A percentile compares a stretch with the other conserved stretches of the same genome.
These are phyloP conservation scores for Leptinotarsa haldemani DNA, from an alignment of 2,888 invertebrate species.

Conservation along the genomic window DNA sequence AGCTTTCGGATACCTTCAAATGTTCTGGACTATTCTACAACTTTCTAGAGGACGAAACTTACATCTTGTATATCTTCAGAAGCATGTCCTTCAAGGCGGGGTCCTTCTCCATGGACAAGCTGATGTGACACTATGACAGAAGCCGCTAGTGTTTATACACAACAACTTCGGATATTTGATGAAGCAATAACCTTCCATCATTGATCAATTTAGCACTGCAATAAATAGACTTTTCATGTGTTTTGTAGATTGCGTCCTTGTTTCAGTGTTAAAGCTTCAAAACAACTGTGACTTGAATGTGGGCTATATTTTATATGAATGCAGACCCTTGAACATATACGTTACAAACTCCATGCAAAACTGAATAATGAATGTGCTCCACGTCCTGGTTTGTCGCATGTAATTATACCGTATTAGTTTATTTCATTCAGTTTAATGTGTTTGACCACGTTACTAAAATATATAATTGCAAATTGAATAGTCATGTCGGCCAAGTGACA, in stretches of 20 bases:
- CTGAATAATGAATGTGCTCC: slow-evolving; percentile 9
- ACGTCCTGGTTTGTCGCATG: slow-evolving; percentile 15
- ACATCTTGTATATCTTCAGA: too few relatives aligned
- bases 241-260: neutral
- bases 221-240: neutral
- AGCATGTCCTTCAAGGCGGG: too few relatives aligned
- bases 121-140: too few relatives aligned
- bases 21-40: too few relatives aligned
- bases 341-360: slow-evolving; percentile 10
- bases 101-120: too few relatives aligned
- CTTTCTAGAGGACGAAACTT: too few relatives aligned
- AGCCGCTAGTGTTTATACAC: too few relatives aligned
- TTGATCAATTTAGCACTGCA: neutral
- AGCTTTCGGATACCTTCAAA: too few relatives aligned
- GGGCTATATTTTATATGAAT: slow-evolving; percentile 3
- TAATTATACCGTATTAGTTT: slow-evolving; percentile 19
- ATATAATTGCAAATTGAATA: slow-evolving; percentile 16
- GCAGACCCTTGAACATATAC: slow-evolving; percentile 7
- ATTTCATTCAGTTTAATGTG: slow-evolving; percentile 10
- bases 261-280: neutral
- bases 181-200: neutral
- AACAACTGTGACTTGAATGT: slow-evolving; percentile 7
- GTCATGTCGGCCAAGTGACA: slow-evolving; percentile 10
- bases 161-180: too few relatives aligned
- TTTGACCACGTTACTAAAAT: slow-evolving; percentile 14